A percentile compares a stretch with the other conserved stretches of the same genome.
phyloP scores from a whole-genome alignment of 2,888 invertebrate genomes.

The Oasisia sp. region DNA sequence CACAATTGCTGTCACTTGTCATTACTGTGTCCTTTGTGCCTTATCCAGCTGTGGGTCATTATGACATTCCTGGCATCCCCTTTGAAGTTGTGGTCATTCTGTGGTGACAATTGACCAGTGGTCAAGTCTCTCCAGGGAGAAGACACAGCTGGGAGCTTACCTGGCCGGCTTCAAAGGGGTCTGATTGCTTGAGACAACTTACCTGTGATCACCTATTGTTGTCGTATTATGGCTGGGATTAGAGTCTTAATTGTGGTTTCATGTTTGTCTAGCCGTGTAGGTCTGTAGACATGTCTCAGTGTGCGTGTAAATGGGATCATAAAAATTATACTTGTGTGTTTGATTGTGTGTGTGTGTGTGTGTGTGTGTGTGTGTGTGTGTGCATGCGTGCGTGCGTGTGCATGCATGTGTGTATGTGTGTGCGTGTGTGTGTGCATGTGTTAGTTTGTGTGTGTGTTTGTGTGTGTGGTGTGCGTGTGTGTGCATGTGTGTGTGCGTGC shows the following conservation, averaged over 20 bases:
- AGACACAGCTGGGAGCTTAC: neutral
- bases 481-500: neutral
- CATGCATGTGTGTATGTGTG: neutral
- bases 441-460: neutral
- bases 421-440: neutral
- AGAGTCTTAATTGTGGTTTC: neutral
- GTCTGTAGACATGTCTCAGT: neutral
- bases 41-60: neutral
- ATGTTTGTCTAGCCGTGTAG: too few relatives aligned
- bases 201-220: neutral
- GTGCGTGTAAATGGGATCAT: neutral
- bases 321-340: neutral
- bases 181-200: neutral
- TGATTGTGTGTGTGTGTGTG: neutral
- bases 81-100: conserved; percentile 17
- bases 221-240: neutral
- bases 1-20: neutral
- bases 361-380: neutral
- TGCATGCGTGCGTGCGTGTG: neutral
- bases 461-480: neutral
- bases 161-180: neutral
- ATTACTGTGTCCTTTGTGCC: neutral
- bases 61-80: neutral
- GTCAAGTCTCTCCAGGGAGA: neutral
- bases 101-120: neutral